These are phyloP conservation scores for Porites evermanni DNA, from an alignment of 92 coral and sea anemone genomes.

Conservation along the genomic window DNA sequence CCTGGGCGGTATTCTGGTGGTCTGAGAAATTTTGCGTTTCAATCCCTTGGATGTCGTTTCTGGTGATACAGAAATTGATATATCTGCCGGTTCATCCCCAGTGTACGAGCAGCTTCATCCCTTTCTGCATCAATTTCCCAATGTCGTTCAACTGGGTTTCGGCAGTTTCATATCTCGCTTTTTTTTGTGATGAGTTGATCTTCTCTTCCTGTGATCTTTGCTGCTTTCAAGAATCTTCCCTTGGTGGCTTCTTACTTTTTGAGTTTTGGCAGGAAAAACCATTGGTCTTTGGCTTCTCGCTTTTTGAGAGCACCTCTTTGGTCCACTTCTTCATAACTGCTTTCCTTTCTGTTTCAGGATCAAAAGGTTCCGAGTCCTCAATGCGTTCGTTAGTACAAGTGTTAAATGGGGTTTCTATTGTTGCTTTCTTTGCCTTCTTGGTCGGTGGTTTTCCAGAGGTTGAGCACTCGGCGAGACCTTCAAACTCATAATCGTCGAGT, in stretches of 20 bases:
- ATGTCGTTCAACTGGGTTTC: constrained; percentile 13
- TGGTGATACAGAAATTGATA: constrained; percentile 25
- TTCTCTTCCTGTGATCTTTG: too few relatives aligned
- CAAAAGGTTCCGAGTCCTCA: constrained; percentile 21
- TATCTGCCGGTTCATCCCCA: constrained; percentile 17
- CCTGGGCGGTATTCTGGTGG: constrained; percentile 29
- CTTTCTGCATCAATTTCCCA: constrained; percentile 22
- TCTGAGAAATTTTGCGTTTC: constrained; percentile 29
- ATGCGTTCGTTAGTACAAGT: not conserved
- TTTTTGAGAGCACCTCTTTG: constrained; percentile 18
- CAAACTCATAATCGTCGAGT: not conserved
- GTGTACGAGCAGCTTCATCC: constrained; percentile 1
- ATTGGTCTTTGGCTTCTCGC: constrained; percentile 4
- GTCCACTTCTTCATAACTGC: constrained; percentile 15
- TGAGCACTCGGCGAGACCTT: not conserved
- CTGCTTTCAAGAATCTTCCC: too few relatives aligned
- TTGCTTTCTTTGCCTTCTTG: not conserved
- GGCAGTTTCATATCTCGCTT: constrained; percentile 14
- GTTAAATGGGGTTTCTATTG: not conserved
- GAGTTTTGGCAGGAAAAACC: constrained; percentile 33
- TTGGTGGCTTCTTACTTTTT: constrained; percentile 1
- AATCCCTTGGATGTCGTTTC: constrained; percentile 22
- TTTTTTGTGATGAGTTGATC: not conserved
- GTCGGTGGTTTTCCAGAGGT: not conserved
- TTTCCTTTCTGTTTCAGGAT: constrained; percentile 10